Evolutionary conservation across 2,888 invertebrate genomes (phyloP).

Genomic region (Ecliptopera silaceata): DNA sequence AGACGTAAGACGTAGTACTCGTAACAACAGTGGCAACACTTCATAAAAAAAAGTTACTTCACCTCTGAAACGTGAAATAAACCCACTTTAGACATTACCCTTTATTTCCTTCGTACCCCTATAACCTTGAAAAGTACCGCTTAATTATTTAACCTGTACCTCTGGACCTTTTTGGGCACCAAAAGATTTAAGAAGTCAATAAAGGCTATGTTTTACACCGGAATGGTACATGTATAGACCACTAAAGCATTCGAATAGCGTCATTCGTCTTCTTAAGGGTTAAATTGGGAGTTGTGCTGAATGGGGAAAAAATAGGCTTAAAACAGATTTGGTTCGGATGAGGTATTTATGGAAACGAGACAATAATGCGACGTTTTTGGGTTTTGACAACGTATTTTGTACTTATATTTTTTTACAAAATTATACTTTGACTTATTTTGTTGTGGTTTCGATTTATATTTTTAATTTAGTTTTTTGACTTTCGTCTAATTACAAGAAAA

Average conservation of each 20-base stretch:
- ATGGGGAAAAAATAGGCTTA: slow-evolving; percentile 29
- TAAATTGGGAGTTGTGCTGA: slow-evolving; percentile 34
- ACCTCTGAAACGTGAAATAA: not conserved
- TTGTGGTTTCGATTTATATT: too few species aligned
- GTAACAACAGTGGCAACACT: too few species aligned
- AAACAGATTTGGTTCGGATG: slow-evolving; percentile 11
- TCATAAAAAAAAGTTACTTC: too few species aligned
- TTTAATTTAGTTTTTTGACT: too few species aligned
- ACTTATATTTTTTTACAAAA: too few species aligned
- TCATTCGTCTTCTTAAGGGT: slow-evolving; percentile 42
- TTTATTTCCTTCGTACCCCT: slow-evolving; percentile 3
- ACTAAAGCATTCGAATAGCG: slow-evolving; percentile 42
- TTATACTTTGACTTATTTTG: too few species aligned
- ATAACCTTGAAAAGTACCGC: slow-evolving; percentile 25
- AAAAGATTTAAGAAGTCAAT: slow-evolving; percentile 42
- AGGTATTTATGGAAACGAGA: slow-evolving; percentile 10
- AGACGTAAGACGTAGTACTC: too few species aligned
- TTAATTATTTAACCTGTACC: slow-evolving; percentile 31
- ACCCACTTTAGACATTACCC: not conserved
- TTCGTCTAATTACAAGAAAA: too few species aligned
- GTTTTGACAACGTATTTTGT: too few species aligned
- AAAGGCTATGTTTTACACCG: slow-evolving; percentile 41
- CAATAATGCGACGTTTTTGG: slow-evolving; percentile 4
- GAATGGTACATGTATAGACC: slow-evolving; percentile 35
- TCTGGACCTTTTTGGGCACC: slow-evolving; percentile 28